Evolutionary conservation across 1,140 invertebrate genomes (phyloP), one percentile per base, ranked within the genome.

Genomic region (Dreissena rostriformis): DNA sequence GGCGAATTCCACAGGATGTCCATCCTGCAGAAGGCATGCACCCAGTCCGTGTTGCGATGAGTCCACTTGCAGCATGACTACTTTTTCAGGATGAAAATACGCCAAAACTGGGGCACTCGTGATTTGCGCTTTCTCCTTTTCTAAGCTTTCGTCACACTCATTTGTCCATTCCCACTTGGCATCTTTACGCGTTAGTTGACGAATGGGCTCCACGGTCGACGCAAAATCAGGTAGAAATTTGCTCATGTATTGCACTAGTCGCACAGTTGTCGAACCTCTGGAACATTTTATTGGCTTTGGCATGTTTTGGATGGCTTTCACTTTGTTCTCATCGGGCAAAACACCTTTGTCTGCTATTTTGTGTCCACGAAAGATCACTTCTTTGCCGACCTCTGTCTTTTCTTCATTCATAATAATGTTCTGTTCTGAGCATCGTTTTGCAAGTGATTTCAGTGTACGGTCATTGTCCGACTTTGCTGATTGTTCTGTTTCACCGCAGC

Each of bases 1-100:
- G 17, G 92, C 93, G 85, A 91, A 95, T 10, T 92, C 91, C 1
- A 95, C 87, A 0, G 92, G 92, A 84, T 86, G 92, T 92, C 91
- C 22, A 66, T 94, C 88, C 85, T 95, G 94, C 19, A 94, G 65
- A 7, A 95, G 63, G 11, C 92, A 91, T 61, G 91, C 91, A 14
- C 93, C 94, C 22, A 94, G 76, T 0, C 91, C 94, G 29, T 87
- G 29, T 28, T 86, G 70, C 65, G 61, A 84, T 26, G 79, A 86
- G 83, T 90, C 88, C 15, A 78, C 75, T 77, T 90, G 84, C 14
- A 91, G 51, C 19, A 84, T 72, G 28, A 88, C 71, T 29, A 74
- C 24, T 65, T 86, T 85, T 0, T 75, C 61, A 14, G 68, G 49
- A 17, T 91, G 84, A 61, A 85, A 91, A 55, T 75, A 88, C 15